Evolutionary conservation across 2,888 invertebrate species (phyloP).

Genomic region (Auanema sp.): DNA sequence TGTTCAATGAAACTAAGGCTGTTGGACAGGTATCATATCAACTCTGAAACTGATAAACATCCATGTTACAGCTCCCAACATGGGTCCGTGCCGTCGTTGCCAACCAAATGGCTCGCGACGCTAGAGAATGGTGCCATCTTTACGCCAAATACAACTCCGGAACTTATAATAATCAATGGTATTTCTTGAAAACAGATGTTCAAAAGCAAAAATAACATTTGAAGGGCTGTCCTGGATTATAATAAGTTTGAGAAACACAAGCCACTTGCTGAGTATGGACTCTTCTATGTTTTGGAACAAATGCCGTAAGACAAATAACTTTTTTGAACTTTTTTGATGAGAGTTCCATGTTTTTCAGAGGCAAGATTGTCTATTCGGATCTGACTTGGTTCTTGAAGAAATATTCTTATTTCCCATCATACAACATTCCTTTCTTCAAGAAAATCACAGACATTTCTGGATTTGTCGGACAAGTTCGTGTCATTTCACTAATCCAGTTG

Average conservation of each 20-base stretch:
- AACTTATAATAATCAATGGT: conserved; percentile 84
- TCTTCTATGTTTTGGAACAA: conserved; percentile 80
- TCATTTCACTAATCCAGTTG: conserved; percentile 1
- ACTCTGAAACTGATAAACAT: not conserved
- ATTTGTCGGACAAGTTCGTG: conserved; percentile 68
- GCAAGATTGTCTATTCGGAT: conserved; percentile 55
- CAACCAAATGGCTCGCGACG: conserved; percentile 77
- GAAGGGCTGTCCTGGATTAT: conserved; percentile 74
- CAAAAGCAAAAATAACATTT: not conserved
- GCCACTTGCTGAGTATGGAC: conserved; percentile 63
- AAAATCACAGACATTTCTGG: conserved; percentile 74
- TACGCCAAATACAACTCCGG: conserved; percentile 77
- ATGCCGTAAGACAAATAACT: conserved; percentile 66
- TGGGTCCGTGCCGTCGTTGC: conserved; percentile 81
- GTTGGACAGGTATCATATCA: conserved; percentile 66
- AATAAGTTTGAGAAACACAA: conserved; percentile 71
- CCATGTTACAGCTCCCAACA: conserved; percentile 65
- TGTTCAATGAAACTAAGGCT: conserved; percentile 76
- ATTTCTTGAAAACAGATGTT: not conserved
- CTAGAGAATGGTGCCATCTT: conserved; percentile 76
- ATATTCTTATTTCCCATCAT: conserved; percentile 77
- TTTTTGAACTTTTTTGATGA: not conserved
- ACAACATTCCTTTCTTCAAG: conserved; percentile 74
- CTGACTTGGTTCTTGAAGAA: conserved; percentile 57
- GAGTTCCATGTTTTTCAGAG: conserved; percentile 36